Percentiles rank a stretch among this genome's conserved stretches.
These are phyloP conservation scores for Crotophaga sulcirostris DNA, from an alignment of 2,113 vertebrate genomes.

Conservation along the genomic window DNA sequence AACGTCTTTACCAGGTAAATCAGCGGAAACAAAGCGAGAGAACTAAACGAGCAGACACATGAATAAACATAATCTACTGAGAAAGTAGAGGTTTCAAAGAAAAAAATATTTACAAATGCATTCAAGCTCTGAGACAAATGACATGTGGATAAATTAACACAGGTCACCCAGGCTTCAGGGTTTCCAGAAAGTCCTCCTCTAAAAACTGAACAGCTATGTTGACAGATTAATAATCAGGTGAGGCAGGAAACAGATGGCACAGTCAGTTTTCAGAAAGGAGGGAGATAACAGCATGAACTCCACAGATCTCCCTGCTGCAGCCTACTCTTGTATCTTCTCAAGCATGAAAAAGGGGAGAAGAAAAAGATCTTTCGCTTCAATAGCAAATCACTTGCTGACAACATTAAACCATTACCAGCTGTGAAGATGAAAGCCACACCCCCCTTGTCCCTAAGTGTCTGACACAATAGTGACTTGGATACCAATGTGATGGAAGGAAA, in stretches of 20 bases:
- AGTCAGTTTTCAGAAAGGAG: neutral
- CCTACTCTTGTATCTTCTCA: neutral
- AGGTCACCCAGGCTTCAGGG: neutral
- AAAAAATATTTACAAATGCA: neutral
- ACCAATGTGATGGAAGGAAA: neutral
- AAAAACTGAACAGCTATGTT: neutral
- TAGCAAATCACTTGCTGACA: neutral
- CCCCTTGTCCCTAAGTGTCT: neutral
- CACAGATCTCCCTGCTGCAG: neutral
- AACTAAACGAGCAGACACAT: neutral
- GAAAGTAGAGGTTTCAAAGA: neutral
- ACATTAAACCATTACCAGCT: neutral
- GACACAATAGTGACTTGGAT: neutral
- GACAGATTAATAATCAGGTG: neutral
- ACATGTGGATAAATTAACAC: neutral
- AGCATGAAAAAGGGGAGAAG: neutral
- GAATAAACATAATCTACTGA: neutral
- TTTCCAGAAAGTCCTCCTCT: neutral
- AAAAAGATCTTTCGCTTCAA: neutral
- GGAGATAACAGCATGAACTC: neutral
- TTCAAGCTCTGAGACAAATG: accelerated
- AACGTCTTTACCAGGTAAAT: neutral
- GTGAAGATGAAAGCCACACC: neutral
- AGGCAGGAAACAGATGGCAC: neutral
- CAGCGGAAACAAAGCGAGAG: neutral